Base-by-base conservation (phyloP, 2,888 invertebrate species). In the Zhuqinia jingwanae region DNA sequence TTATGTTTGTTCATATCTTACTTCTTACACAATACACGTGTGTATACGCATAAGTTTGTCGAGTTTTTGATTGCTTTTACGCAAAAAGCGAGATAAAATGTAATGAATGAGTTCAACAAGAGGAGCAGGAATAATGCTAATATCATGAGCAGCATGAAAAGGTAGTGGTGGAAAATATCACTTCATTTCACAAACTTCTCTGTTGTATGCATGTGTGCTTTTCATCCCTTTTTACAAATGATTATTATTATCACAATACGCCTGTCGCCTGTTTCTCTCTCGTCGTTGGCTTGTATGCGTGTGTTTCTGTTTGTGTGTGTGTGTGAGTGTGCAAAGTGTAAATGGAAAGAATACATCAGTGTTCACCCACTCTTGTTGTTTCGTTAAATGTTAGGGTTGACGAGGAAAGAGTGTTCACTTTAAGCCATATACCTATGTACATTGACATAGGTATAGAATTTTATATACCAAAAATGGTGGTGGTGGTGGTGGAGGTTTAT, bases 241-340 rank as follows among this genome's bases (percentile, higher is more conserved):
- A 76, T 83, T 82, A 75, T 82, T 60, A 82, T 82, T 63, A 47
- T 13, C 36, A 68, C 47, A 25, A 47, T 70, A 70, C 70, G 60
- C 56, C 22, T 63, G 36, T 76, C 50, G 27, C 27, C 27, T 22
- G n/a, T 58, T 53, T 81, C 65, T 68, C 50, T 22, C 17, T 25
- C 15, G 13, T 2, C n/a, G n/a, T 50, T 50, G 36, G 5, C 30
- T 27, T 36, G 30, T n/a, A 60, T 60, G 25, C n/a, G 27, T 36
- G 17, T 17, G 58, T 82, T n/a, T n/a, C n/a, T n/a, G 5, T 15
- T 27, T 36, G 30, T n/a, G 25, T 60, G 25, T n/a, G 27, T 36
- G 17, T 17, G 58, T 82, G n/a, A n/a, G n/a, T n/a, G n/a, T n/a
- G n/a, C n/a, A n/a, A n/a, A n/a, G 73, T 70, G 56, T 30, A 60